These are phyloP conservation scores for Nothura maculosa DNA, from an alignment of 2,797 vertebrate species.

Conservation along the genomic window DNA sequence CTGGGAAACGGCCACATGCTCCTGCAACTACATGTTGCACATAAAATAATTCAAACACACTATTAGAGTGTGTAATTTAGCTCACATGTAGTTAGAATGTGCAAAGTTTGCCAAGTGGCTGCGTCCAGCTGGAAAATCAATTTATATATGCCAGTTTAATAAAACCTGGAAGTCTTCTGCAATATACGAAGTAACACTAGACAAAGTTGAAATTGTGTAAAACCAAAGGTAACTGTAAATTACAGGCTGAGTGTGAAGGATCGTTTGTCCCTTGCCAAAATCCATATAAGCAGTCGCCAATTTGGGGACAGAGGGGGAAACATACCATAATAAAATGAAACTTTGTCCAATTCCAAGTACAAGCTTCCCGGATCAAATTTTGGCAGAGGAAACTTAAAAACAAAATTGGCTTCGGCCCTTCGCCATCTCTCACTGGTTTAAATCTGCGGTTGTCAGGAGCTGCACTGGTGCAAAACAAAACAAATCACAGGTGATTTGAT, in stretches of 20 bases:
- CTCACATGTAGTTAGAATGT: conserved; percentile 70
- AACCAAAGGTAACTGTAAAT: conserved; percentile 59
- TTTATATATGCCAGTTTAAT: conserved; percentile 75
- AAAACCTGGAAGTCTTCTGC: conserved; percentile 65
- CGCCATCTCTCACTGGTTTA: neutral
- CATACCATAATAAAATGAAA: conserved; percentile 38
- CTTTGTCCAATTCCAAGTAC: conserved; percentile 14
- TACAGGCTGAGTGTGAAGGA: conserved; percentile 46
- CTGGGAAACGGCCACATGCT: conserved; percentile 63
- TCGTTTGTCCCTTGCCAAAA: conserved; percentile 51
- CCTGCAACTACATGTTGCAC: conserved; percentile 55
- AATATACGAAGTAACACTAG: conserved; percentile 41
- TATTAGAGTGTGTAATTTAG: conserved; percentile 78
- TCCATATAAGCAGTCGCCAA: conserved; percentile 25
- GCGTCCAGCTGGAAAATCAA: conserved; percentile 77
- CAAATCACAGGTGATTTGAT: neutral
- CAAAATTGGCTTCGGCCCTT: neutral
- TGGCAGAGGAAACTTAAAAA: conserved; percentile 26
- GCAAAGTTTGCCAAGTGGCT: conserved; percentile 73
- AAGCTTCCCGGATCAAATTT: neutral
- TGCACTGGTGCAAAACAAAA: neutral
- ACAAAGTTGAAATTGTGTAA: conserved; percentile 55
- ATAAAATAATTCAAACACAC: conserved; percentile 74
- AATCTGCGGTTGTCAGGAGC: neutral
- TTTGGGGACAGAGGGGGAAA: neutral